phyloP scores from a whole-genome alignment of 1,140 invertebrate genomes.

The Holcopasites calliopsidis region DNA sequence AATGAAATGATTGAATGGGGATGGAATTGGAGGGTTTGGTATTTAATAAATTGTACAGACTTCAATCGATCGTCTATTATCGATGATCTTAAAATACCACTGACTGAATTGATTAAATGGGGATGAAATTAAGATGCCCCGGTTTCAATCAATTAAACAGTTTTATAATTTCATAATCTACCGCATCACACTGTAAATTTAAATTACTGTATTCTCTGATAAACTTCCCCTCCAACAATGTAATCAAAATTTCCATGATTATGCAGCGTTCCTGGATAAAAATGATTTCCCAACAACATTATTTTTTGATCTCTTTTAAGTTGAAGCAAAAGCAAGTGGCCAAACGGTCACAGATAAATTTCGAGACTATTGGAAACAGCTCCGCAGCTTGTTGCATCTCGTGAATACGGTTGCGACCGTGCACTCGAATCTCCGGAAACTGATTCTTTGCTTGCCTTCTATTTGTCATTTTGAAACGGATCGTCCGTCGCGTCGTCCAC shows the following conservation, averaged over 20 bases:
- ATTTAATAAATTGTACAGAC: conserved; percentile 5
- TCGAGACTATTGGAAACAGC: neutral
- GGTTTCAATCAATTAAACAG: no score
- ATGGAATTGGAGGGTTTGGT: neutral
- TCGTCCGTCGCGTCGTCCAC: neutral
- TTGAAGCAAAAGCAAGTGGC: neutral
- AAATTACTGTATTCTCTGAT: no score
- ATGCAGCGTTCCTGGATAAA: no score
- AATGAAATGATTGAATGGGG: conserved; percentile 1
- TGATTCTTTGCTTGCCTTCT: conserved; percentile 16
- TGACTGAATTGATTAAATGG: no score
- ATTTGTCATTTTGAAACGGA: conserved; percentile 22
- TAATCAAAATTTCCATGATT: no score
- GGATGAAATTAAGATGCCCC: no score
- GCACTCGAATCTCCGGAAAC: neutral
- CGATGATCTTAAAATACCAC: no score
- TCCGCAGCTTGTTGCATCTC: neutral
- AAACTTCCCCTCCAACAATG: no score
- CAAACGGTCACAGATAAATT: neutral
- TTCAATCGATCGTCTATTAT: no score
- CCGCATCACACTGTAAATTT: no score
- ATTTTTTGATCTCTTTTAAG: neutral
- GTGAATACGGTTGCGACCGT: neutral
- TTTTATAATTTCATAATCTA: no score
- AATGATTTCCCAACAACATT: no score